phyloP scores from a whole-genome alignment of 2,888 invertebrate genomes.

The Spialia ferax region DNA sequence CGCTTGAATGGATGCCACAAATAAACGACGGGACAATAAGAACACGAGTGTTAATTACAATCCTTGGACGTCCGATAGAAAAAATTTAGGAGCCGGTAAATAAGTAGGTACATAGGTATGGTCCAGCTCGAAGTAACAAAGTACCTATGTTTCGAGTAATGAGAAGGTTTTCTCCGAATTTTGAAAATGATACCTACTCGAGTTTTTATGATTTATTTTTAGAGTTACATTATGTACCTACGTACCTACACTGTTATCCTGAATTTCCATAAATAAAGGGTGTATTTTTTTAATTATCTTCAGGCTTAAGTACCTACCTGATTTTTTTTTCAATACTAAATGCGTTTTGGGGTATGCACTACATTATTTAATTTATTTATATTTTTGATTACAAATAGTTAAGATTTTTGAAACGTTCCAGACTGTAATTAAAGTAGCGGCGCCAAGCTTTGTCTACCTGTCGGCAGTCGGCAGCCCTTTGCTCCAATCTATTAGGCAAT shows the following conservation, averaged over 20 bases:
- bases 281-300: too few species aligned
- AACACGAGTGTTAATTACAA: constrained; percentile 57
- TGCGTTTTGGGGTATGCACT: too few species aligned
- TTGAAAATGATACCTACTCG: too few species aligned
- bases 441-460: constrained; percentile 79
- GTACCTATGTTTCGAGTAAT: background rate
- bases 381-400: background rate
- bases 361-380: background rate
- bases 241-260: too few species aligned
- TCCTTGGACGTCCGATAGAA: constrained; percentile 41
- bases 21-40: constrained; percentile 54
- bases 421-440: constrained; percentile 79
- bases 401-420: constrained; percentile 52
- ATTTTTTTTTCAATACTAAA: background rate
- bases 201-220: too few species aligned
- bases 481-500: constrained; percentile 82
- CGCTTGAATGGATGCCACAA: constrained; percentile 61
- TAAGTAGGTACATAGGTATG: background rate
- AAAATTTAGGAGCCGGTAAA: constrained; percentile 21
- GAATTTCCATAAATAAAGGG: too few species aligned
- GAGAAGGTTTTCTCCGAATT: too few species aligned
- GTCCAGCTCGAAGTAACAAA: background rate
- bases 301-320: too few species aligned
- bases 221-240: too few species aligned
- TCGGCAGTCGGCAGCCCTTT: constrained; percentile 73